A percentile compares a stretch with the other conserved stretches of the same genome.
These are phyloP conservation scores for Ricordea florida DNA, from an alignment of 92 coral and sea anemone genomes.

Conservation along the genomic window DNA sequence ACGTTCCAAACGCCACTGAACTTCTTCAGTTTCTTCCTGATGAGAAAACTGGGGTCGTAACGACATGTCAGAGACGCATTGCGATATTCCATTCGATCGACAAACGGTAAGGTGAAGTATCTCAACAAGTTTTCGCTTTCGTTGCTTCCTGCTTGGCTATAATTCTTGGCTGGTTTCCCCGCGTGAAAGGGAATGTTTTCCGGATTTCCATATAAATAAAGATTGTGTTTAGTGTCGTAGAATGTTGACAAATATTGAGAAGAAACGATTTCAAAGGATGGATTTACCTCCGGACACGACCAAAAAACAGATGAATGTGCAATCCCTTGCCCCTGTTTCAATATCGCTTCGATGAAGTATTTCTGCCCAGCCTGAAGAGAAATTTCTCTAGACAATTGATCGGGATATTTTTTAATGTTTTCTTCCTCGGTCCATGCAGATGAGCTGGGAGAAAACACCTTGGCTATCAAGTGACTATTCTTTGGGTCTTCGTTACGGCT, in stretches of 20 bases:
- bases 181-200: not conserved
- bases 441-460: not conserved
- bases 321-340: not conserved
- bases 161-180: not conserved
- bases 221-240: too few relatives aligned
- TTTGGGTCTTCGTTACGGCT: conserved; percentile 11
- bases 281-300: not conserved
- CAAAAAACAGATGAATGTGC: not conserved
- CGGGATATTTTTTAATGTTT: conserved; percentile 9
- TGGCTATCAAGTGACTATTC: not conserved
- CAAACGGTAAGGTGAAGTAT: not conserved
- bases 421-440: conserved; percentile 6
- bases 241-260: not conserved
- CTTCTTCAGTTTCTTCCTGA: not conserved
- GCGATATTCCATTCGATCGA: not conserved
- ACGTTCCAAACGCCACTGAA: not conserved
- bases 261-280: not conserved
- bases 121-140: not conserved
- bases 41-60: conserved; percentile 25
- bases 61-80: not conserved
- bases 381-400: conserved; percentile 6
- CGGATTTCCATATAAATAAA: too few relatives aligned
- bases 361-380: conserved; percentile 1
- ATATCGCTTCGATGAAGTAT: conserved; percentile 17
- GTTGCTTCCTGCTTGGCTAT: not conserved